phyloP scores from a whole-genome alignment of 2,888 invertebrate genomes.

The Acanthosepion pharaonis region DNA sequence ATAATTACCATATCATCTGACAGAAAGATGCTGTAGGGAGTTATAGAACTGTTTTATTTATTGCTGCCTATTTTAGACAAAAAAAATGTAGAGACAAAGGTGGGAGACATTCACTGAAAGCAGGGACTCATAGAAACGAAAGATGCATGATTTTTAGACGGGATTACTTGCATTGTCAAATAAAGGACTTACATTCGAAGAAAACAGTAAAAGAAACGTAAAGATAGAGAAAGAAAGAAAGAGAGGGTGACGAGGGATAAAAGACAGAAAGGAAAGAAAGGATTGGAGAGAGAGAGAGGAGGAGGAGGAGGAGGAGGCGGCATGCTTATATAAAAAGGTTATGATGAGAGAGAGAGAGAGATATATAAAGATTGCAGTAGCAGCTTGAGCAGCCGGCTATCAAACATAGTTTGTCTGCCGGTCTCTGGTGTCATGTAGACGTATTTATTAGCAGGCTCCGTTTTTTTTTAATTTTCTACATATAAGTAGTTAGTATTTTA shows the following conservation, averaged over 20 bases:
- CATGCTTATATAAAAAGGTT: neutral
- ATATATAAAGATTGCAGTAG: neutral
- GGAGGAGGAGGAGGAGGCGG: neutral
- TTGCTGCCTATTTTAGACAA: too few relatives aligned
- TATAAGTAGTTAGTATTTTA: neutral
- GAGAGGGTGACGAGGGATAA: neutral
- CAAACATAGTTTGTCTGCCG: neutral
- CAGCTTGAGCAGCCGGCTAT: neutral
- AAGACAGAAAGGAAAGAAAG: neutral
- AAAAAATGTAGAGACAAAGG: too few relatives aligned
- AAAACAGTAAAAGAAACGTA: too few relatives aligned
- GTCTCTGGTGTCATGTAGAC: neutral
- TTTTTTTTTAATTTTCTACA: neutral
- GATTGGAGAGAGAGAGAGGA: neutral
- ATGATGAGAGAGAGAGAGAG: neutral
- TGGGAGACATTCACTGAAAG: too few relatives aligned
- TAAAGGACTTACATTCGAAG: too few relatives aligned
- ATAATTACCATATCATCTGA: too few relatives aligned
- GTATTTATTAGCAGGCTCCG: neutral
- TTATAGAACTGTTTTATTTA: too few relatives aligned
- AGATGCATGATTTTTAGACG: too few relatives aligned
- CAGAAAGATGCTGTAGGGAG: too few relatives aligned
- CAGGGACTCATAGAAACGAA: too few relatives aligned
- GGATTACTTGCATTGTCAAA: too few relatives aligned
- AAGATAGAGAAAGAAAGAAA: too few relatives aligned